phyloP scores from a whole-genome alignment of 2,888 invertebrate genomes.

The Seira ritae region DNA sequence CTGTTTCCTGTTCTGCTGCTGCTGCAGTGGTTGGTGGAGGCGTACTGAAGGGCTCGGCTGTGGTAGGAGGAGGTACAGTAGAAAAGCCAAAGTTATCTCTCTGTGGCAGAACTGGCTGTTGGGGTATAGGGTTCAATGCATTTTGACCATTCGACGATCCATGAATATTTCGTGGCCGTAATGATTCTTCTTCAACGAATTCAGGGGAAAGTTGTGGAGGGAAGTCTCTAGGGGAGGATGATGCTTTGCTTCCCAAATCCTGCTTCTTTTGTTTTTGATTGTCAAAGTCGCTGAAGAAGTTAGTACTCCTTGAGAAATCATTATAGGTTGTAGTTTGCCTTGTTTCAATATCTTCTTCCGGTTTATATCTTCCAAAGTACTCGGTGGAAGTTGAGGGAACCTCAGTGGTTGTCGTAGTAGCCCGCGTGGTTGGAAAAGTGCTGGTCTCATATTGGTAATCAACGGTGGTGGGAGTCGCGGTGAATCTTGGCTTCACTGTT shows the following conservation, averaged over 20 bases:
- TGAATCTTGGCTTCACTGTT: conserved; percentile 29
- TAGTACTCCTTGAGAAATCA: conserved; percentile 36
- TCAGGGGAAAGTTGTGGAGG: conserved; percentile 46
- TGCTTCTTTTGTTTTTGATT: conserved; percentile 12
- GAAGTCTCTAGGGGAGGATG: conserved; percentile 25
- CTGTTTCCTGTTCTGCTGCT: conserved; percentile 43
- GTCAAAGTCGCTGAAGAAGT: conserved; percentile 25
- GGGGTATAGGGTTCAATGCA: conserved; percentile 2
- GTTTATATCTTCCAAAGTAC: conserved; percentile 39
- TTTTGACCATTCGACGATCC: conserved; percentile 36
- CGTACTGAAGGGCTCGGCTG: conserved; percentile 53
- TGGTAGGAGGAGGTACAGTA: conserved; percentile 60
- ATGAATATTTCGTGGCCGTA: conserved; percentile 46
- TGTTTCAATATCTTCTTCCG: conserved; percentile 37
- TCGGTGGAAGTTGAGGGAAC: conserved; percentile 33
- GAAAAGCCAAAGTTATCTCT: conserved; percentile 58
- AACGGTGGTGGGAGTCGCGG: conserved; percentile 31
- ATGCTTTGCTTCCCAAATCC: conserved; percentile 19
- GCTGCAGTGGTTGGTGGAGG: conserved; percentile 26
- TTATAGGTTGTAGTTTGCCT: conserved; percentile 36
- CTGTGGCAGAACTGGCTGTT: background rate
- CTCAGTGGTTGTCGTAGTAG: conserved; percentile 25
- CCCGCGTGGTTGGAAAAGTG: background rate
- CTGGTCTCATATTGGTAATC: conserved; percentile 20
- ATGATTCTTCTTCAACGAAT: conserved; percentile 46